These are phyloP conservation scores for Paramormyrops kingsleyae DNA, from an alignment of 2,113 vertebrate genomes.

Conservation along the genomic window DNA sequence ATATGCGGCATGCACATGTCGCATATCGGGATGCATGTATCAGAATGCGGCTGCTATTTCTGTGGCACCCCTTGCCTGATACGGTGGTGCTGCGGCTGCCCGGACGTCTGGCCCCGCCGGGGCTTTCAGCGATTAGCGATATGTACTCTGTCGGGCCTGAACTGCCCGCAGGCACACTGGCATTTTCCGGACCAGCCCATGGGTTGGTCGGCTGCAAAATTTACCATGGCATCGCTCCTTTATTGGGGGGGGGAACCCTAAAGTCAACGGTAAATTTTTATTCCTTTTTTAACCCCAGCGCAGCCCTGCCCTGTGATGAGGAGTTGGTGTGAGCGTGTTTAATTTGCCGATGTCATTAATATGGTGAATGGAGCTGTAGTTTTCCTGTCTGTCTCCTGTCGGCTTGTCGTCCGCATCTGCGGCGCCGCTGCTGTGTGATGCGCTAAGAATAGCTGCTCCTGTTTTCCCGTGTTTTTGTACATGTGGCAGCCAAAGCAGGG, in stretches of 20 bases:
- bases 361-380: background rate
- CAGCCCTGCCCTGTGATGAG: background rate
- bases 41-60: background rate
- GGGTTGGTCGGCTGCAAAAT: background rate
- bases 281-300: background rate
- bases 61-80: background rate
- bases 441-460: background rate
- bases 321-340: background rate
- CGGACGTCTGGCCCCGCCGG: no score
- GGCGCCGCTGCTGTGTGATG: background rate
- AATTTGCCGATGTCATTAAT: background rate
- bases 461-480: background rate
- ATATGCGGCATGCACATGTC: background rate
- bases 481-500: background rate
- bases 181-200: background rate
- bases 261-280: background rate
- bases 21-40: background rate
- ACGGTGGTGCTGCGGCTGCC: background rate
- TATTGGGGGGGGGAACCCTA: background rate
- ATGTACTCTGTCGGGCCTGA: background rate
- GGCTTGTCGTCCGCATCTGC: background rate
- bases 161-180: background rate
- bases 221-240: background rate
- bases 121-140: background rate
- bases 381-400: background rate